Evolutionary conservation across 92 coral and sea anemone species (phyloP).

Genomic region (Pocillopora meandrina): DNA sequence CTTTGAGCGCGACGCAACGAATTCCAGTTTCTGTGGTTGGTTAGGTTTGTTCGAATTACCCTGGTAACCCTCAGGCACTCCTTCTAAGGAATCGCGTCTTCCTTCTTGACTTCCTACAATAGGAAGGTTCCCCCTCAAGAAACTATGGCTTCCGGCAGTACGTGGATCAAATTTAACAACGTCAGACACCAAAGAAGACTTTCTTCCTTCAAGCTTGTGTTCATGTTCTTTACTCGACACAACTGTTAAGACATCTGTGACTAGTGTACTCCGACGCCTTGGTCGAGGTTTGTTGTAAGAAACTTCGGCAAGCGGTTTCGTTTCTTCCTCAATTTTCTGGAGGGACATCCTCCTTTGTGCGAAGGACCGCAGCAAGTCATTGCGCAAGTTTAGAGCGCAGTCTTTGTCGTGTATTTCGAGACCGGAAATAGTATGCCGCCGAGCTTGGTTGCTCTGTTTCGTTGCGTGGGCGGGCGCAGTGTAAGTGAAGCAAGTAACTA

Average conservation of each 20-base stretch:
- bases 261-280: slow-evolving; percentile 22
- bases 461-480: background rate
- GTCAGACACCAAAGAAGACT: slow-evolving; percentile 20
- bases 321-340: slow-evolving; percentile 52
- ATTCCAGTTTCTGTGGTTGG: background rate
- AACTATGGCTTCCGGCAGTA: background rate
- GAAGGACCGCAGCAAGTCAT: slow-evolving; percentile 58
- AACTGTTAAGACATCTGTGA: slow-evolving; percentile 18
- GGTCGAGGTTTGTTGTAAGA: slow-evolving; percentile 7
- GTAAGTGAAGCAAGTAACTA: slow-evolving; percentile 23
- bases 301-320: slow-evolving; percentile 1
- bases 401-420: slow-evolving; percentile 26
- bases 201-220: background rate
- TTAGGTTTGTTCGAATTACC: background rate
- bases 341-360: slow-evolving; percentile 62
- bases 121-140: too few relatives aligned
- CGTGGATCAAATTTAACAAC: slow-evolving; percentile 17
- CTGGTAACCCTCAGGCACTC: background rate
- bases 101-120: background rate
- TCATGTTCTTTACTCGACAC: background rate
- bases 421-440: slow-evolving; percentile 41
- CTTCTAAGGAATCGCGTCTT: background rate
- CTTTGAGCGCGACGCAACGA: background rate
- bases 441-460: slow-evolving; percentile 2
- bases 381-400: slow-evolving; percentile 39